Percentiles rank a stretch among this genome's conserved stretches.
phyloP scores from a whole-genome alignment of 2,888 invertebrate genomes.

The Encarsia formosa region DNA sequence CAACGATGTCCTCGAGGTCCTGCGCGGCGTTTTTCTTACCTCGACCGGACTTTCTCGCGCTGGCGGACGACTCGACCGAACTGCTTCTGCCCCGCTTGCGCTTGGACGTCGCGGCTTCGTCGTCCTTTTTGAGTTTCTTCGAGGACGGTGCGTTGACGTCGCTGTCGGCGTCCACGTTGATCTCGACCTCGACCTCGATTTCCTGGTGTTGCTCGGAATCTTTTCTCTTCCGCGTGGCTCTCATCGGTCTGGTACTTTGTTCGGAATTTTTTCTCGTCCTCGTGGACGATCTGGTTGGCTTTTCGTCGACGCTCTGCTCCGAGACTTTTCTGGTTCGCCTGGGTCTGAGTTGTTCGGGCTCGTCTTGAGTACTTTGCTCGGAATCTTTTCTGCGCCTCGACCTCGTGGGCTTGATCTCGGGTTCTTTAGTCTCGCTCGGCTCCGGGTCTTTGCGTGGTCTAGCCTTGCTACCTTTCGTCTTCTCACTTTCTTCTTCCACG shows the following conservation, averaged over 20 bases:
- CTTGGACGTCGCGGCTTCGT: constrained; percentile 2
- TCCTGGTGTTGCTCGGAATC: constrained; percentile 18
- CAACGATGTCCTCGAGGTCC: constrained; percentile 21
- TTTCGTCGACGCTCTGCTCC: background rate
- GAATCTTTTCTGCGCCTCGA: constrained; percentile 24
- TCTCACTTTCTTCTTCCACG: constrained; percentile 1
- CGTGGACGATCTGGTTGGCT: background rate
- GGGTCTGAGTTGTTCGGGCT: background rate
- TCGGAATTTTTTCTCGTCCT: constrained; percentile 10
- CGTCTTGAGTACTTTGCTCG: constrained; percentile 18
- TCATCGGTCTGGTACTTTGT: constrained; percentile 9
- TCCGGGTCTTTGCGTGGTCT: constrained; percentile 6
- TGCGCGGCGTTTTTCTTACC: constrained; percentile 8
- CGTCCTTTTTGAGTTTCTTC: constrained; percentile 15
- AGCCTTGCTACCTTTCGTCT: constrained; percentile 6
- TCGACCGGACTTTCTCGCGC: constrained; percentile 17
- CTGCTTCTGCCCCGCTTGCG: constrained; percentile 21
- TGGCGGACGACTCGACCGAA: constrained; percentile 23
- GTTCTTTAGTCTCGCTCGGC: background rate
- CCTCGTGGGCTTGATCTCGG: constrained; percentile 1
- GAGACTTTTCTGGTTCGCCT: constrained; percentile 7
- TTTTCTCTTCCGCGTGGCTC: constrained; percentile 10
- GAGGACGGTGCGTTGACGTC: constrained; percentile 14
- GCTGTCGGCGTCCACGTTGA: constrained; percentile 22
- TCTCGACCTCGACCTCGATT: constrained; percentile 9